Evolutionary conservation across 2,888 invertebrate species (phyloP).

Genomic region (Sesamia inferens): DNA sequence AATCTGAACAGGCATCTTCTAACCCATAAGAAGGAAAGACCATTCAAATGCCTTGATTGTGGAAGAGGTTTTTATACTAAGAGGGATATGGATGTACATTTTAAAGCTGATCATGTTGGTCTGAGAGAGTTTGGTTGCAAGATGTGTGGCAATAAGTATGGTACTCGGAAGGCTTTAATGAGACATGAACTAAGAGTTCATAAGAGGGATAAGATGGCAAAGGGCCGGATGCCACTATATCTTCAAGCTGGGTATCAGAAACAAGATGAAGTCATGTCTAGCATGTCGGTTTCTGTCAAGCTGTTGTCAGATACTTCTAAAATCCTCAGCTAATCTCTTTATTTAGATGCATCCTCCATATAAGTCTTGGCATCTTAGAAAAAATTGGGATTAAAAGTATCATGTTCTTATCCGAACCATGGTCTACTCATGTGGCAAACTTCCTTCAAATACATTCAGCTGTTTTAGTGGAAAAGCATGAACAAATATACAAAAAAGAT

Average conservation of each 20-base stretch:
- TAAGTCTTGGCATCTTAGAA: no score
- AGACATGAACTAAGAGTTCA: slow-evolving; percentile 80
- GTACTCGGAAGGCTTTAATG: slow-evolving; percentile 77
- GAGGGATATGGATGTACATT: slow-evolving; percentile 75
- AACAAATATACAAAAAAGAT: no score
- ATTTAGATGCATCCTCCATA: neutral
- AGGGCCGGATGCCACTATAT: slow-evolving; percentile 80
- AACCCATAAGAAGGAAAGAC: slow-evolving; percentile 76
- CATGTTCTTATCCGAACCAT: neutral
- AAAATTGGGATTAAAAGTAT: neutral
- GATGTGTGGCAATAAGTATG: slow-evolving; percentile 79
- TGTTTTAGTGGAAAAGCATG: neutral
- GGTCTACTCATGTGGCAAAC: neutral
- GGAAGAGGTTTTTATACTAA: slow-evolving; percentile 75
- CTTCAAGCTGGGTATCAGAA: slow-evolving; percentile 74
- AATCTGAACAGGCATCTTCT: slow-evolving; percentile 79
- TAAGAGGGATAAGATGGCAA: slow-evolving; percentile 79
- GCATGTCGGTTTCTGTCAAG: slow-evolving; percentile 14
- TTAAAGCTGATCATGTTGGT: slow-evolving; percentile 77
- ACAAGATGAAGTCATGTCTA: slow-evolving; percentile 22
- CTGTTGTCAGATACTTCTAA: slow-evolving; percentile 7
- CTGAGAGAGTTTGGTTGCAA: slow-evolving; percentile 75
- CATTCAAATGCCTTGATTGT: slow-evolving; percentile 77
- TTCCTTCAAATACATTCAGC: neutral
- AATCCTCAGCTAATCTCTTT: neutral